Base-by-base conservation (phyloP, 1,140 invertebrate genomes). In the Euschistus heros region DNA sequence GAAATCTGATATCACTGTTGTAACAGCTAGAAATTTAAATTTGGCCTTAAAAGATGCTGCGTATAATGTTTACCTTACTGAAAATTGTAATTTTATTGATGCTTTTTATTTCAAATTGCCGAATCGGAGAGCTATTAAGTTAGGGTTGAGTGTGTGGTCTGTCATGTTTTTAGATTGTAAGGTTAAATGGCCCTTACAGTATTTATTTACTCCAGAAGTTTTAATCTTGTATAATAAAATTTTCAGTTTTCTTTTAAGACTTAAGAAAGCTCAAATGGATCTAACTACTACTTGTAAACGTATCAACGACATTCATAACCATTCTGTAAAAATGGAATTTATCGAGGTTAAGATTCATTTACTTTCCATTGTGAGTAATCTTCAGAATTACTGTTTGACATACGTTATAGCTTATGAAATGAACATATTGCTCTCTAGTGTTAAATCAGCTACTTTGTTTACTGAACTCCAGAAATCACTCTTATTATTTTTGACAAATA, bases 341-440 rank as follows among this genome's bases (percentile, higher is more conserved):
- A 63, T 47, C 1, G 37, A 46, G 14, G n/a, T 50, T 2, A 18
- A 50, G 24, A 55, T 33, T 8, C 30, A 64, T 54, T 27, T 64
- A 3, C 27, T 30, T 18, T 47, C 63, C 24, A 27, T 64, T 55
- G 63, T 64, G 20, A 50, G 63, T 13, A 64, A 54, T 30, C 30
- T 64, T 6, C 63, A 64, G 24, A 64, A 55, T 55, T 64, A 64
- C 30, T 64, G 63, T 55, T 52, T 55, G 18, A 64, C 63, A 24
- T 27, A 64, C 37, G 63, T 64, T 3, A 64, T 64, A 18, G 63
- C 47, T 14, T 15, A 24, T 55, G 63, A 64, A 42, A 55, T 64
- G 46, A 50, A 42, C 52, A 8, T 18, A 20, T 24, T 64, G 13
- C 20, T 55, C 2, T 13, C 18, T 4, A 30, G 5, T 1, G 30